phyloP scores from a whole-genome alignment of 2,797 vertebrate genomes.

The Lindbergichthys nudifrons region DNA sequence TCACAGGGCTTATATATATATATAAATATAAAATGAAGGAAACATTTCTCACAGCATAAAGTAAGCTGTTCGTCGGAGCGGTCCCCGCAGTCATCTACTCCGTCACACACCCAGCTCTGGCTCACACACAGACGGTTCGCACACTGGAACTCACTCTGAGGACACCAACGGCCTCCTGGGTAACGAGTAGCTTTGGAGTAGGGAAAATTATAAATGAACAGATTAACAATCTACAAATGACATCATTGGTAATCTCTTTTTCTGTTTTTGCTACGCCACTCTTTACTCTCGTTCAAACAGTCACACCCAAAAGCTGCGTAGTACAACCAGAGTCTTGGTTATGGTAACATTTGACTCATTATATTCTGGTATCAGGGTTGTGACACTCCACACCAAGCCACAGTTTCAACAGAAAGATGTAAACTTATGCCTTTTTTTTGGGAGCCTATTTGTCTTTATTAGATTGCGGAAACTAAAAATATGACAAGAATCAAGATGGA shows the following conservation, averaged over 20 bases:
- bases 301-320: background rate
- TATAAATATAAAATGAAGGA: too few species aligned
- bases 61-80: constrained; percentile 75
- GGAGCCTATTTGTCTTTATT: too few species aligned
- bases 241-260: background rate
- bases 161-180: constrained; percentile 83
- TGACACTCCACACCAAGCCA: background rate
- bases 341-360: background rate
- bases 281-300: background rate
- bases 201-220: background rate
- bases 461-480: too few species aligned
- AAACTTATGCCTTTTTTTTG: too few species aligned
- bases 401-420: too few species aligned
- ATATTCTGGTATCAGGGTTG: too few species aligned
- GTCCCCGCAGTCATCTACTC: constrained; percentile 79
- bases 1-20: too few species aligned
- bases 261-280: background rate
- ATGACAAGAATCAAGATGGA: too few species aligned
- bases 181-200: constrained; percentile 74
- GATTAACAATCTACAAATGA: background rate
- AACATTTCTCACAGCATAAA: constrained; percentile 73
- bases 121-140: constrained; percentile 77
- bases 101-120: constrained; percentile 79
- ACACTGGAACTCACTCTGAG: constrained; percentile 73
- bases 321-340: background rate